Conservation (phyloP, 2,888 invertebrate species). For the Platycheirus albimanus region DNA sequence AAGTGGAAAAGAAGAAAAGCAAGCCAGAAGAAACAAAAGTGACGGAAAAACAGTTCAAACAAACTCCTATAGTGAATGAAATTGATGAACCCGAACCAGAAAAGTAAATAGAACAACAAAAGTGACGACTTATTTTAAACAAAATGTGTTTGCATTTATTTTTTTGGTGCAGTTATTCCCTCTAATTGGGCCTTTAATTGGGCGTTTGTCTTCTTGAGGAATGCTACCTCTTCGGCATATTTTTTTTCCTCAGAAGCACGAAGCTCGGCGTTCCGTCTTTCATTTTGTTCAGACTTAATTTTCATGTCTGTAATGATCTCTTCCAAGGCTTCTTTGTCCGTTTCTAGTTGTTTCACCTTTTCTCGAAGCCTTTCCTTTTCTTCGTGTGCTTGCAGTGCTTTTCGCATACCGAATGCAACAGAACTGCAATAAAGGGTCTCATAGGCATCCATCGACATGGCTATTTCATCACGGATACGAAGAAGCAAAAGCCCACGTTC, state of each 20-base stretch:
- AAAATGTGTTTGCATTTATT: conserved; percentile 82
- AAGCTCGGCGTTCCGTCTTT: conserved; percentile 91
- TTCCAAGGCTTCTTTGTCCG: conserved; percentile 82
- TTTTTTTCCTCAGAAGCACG: conserved; percentile 95
- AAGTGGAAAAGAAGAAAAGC: conserved; percentile 34
- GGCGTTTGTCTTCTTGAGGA: conserved; percentile 96
- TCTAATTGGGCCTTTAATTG: conserved; percentile 97
- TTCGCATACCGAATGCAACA: conserved; percentile 98
- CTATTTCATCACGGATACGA: conserved; percentile 96
- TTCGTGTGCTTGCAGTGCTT: conserved; percentile 92
- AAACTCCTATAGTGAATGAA: conserved; percentile 84
- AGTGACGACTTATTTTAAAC: conserved; percentile 26
- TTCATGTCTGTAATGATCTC: conserved; percentile 85
- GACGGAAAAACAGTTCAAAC: conserved; percentile 77
- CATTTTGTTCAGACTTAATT: conserved; percentile 91
- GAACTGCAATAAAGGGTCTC: conserved; percentile 98
- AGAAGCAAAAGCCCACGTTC: conserved; percentile 96
- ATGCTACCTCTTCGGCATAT: conserved; percentile 95
- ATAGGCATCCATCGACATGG: conserved; percentile 98
- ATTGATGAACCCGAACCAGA: conserved; percentile 78
- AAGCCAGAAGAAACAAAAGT: conserved; percentile 49
- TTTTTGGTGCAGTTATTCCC: conserved; percentile 97
- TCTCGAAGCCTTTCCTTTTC: conserved; percentile 91
- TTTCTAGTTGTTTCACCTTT: conserved; percentile 88
- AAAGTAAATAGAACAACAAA: conserved; percentile 49